Evolutionary conservation across 2,113 vertebrate species (phyloP), one percentile per base, ranked within the genome.

Genomic region (Cricetomys ansorgei): DNA sequence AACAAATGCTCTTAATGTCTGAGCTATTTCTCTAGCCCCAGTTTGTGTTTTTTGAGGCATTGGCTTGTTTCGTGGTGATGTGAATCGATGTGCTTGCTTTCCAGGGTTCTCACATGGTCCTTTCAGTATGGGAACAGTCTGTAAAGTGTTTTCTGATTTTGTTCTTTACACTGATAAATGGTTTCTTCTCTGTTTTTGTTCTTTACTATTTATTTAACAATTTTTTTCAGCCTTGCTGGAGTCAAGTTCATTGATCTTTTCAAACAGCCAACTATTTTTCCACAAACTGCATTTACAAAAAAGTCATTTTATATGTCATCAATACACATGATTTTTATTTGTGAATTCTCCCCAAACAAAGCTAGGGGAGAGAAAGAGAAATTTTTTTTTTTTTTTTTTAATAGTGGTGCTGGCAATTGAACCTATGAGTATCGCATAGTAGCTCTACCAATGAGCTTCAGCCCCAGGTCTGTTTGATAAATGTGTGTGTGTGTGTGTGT

Each of bases 191-290:
- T 48, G 43, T 15, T 50, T 85, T 86, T 86, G 62, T 27, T 67
- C 29, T 13, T 86, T 48, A 34, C 57, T 85, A 48, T 86, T 34
- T 92, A 25, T 86, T 81, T 88, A 65, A 57, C 45, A 59, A 40
- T 59, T 64, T 83, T 57, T 81, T 83, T 67, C 37, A 31, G 34
- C 23, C 40, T 73, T 65, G 19, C 55, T 65, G 62, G 53, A 83
- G 72, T 84, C 37, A 45, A 84, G 84, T 89, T 84, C 69, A 84
- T 55, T n/a, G 79, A 75, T 90, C 50, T 23, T 84, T 57, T 84
- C 57, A 89, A 65, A 94, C 12, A 84, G 16, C 4, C 77, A 57
- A 29, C 17, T 65, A 19, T 31, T 75, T 67, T 72, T 34, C 19
- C n/a, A 57, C 79, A 90, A 57, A 45, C 25, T 62, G 43, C 50